phyloP scores from a whole-genome alignment of 2,888 invertebrate species.

The Epirrhoe alternata region DNA sequence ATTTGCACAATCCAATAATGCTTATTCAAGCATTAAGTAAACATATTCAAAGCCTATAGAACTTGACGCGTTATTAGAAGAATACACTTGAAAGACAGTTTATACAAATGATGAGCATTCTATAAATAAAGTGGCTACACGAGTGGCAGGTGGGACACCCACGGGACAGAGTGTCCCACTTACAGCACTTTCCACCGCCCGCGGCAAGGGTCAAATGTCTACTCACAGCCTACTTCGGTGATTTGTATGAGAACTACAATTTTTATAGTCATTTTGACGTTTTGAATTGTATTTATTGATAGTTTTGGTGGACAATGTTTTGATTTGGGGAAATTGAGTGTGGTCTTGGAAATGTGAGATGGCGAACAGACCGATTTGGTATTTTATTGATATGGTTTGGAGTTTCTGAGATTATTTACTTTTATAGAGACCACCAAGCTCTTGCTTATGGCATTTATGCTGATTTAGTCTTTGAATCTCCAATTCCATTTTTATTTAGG shows the following conservation, averaged over 20 bases:
- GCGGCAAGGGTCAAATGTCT: constrained; percentile 52
- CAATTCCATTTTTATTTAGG: too few species aligned
- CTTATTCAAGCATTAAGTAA: too few species aligned
- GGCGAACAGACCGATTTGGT: too few species aligned
- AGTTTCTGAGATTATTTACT: not conserved
- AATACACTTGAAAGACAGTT: not conserved
- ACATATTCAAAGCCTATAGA: too few species aligned
- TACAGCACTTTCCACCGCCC: constrained; percentile 34
- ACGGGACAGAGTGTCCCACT: constrained; percentile 34
- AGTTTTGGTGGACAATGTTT: constrained; percentile 12
- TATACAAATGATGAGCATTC: constrained; percentile 9
- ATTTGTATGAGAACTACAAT: constrained; percentile 41
- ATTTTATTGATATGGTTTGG: not conserved
- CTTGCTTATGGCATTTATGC: too few species aligned
- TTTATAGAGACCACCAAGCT: not conserved
- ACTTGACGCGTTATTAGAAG: not conserved
- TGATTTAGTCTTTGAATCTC: too few species aligned
- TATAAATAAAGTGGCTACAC: constrained; percentile 29
- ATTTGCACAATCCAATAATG: too few species aligned
- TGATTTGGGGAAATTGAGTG: constrained; percentile 18
- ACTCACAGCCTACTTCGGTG: constrained; percentile 44
- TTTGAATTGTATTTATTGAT: constrained; percentile 17
- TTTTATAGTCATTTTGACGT: constrained; percentile 27
- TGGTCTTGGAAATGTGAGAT: constrained; percentile 18
- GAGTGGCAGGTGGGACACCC: constrained; percentile 37